Conservation (phyloP, 2,888 invertebrate species). For the Drosophila phalerata region DNA sequence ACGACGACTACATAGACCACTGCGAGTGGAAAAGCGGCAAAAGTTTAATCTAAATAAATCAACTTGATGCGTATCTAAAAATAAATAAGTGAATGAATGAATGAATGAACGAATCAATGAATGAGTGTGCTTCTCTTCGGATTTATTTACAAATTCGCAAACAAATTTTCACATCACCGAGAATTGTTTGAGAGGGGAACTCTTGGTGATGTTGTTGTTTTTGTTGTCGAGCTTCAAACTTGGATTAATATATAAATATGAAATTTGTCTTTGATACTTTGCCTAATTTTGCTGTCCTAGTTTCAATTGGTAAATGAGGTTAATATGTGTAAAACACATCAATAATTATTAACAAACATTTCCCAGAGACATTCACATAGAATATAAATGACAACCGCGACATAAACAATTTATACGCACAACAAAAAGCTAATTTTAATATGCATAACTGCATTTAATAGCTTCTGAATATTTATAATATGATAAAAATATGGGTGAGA, state of each 20-base stretch:
- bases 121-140: slow-evolving; percentile 38
- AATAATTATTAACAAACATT: slow-evolving; percentile 61
- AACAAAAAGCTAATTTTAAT: slow-evolving; percentile 61
- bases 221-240: neutral
- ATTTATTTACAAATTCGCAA: slow-evolving; percentile 82
- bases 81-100: slow-evolving; percentile 53
- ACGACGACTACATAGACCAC: slow-evolving; percentile 48
- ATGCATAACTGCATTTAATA: slow-evolving; percentile 78
- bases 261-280: slow-evolving; percentile 34
- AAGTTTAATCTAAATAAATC: slow-evolving; percentile 81
- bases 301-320: slow-evolving; percentile 9
- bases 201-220: neutral
- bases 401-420: slow-evolving; percentile 64
- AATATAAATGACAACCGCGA: slow-evolving; percentile 40
- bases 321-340: slow-evolving; percentile 41
- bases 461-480: slow-evolving; percentile 66
- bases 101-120: slow-evolving; percentile 51
- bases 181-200: slow-evolving; percentile 4
- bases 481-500: neutral
- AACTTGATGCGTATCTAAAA: slow-evolving; percentile 79
- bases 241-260: slow-evolving; percentile 28
- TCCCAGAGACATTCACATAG: slow-evolving; percentile 22
- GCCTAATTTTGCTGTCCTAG: slow-evolving; percentile 7
- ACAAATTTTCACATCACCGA: slow-evolving; percentile 75
- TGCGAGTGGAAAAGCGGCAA: slow-evolving; percentile 49